Evolutionary conservation across 1,140 invertebrate genomes (phyloP).

Genomic region (Drosophila auraria): DNA sequence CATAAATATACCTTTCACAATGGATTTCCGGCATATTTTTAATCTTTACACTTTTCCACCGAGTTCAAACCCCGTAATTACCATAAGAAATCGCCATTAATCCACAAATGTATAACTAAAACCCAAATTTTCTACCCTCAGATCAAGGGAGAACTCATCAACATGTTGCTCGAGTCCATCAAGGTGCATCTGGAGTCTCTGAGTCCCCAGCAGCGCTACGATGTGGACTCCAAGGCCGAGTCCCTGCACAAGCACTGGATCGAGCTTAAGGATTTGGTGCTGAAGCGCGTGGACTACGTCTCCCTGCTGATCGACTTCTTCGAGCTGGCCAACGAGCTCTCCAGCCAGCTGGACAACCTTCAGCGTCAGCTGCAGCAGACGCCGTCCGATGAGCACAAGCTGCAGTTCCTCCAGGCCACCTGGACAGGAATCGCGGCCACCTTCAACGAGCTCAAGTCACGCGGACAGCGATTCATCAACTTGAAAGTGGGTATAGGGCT

Average conservation of each 20-base stretch:
- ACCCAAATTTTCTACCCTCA: conserved; percentile 67
- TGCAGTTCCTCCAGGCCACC: conserved; percentile 87
- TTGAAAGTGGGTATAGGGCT: conserved; percentile 81
- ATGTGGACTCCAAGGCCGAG: conserved; percentile 88
- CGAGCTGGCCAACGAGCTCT: conserved; percentile 88
- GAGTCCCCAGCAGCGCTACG: conserved; percentile 88
- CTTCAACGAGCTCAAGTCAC: conserved; percentile 87
- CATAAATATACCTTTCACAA: background rate
- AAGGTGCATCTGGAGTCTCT: conserved; percentile 88
- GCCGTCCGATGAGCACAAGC: conserved; percentile 86
- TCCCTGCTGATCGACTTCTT: conserved; percentile 91
- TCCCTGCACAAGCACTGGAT: conserved; percentile 88
- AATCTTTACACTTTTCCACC: background rate
- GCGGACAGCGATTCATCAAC: conserved; percentile 90
- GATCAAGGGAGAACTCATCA: conserved; percentile 89
- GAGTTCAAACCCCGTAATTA: background rate
- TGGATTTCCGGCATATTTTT: conserved; percentile 5
- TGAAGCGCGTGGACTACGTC: conserved; percentile 88
- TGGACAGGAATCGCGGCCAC: conserved; percentile 88
- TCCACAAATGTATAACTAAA: background rate
- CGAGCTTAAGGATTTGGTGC: conserved; percentile 88
- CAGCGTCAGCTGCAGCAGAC: conserved; percentile 87
- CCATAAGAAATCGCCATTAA: background rate
- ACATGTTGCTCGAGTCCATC: conserved; percentile 88
- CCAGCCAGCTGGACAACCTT: conserved; percentile 89